Percentiles rank a stretch among this genome's conserved stretches.
Evolutionary conservation across 2,797 vertebrate genomes (phyloP).

Genomic region (Megalops cyprinoides): DNA sequence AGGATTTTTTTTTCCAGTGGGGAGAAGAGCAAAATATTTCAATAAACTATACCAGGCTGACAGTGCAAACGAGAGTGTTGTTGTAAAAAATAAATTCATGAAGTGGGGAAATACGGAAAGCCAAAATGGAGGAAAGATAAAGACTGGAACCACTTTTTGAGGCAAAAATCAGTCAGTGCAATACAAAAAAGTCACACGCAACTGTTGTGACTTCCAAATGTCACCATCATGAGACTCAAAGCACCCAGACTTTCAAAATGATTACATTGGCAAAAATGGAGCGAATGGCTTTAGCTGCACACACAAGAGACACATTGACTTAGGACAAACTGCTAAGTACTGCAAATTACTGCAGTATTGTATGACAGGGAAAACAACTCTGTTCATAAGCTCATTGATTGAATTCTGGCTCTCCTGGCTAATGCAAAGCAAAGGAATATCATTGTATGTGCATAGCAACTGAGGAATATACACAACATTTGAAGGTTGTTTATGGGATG

Average conservation of each 20-base stretch:
- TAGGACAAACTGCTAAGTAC: no score
- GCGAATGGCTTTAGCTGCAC: no score
- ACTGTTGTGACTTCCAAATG: no score
- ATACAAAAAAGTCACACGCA: background rate
- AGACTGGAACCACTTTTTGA: no score
- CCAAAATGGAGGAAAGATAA: background rate
- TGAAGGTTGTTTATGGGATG: background rate
- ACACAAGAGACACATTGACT: no score
- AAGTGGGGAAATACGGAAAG: no score
- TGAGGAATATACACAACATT: background rate
- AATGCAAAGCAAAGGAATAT: no score
- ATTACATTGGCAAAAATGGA: no score
- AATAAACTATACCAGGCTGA: background rate
- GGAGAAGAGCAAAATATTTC: background rate
- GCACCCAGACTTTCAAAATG: no score
- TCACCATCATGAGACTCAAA: no score
- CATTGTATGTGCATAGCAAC: background rate
- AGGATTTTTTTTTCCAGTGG: background rate
- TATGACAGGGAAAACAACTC: background rate
- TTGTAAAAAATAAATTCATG: no score
- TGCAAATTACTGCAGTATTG: background rate
- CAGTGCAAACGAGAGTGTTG: background rate
- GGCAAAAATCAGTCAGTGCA: background rate
- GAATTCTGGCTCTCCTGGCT: background rate
- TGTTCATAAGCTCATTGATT: background rate